phyloP scores from a whole-genome alignment of 2,113 vertebrate species.

The Ophthalmolycus amberensis region DNA sequence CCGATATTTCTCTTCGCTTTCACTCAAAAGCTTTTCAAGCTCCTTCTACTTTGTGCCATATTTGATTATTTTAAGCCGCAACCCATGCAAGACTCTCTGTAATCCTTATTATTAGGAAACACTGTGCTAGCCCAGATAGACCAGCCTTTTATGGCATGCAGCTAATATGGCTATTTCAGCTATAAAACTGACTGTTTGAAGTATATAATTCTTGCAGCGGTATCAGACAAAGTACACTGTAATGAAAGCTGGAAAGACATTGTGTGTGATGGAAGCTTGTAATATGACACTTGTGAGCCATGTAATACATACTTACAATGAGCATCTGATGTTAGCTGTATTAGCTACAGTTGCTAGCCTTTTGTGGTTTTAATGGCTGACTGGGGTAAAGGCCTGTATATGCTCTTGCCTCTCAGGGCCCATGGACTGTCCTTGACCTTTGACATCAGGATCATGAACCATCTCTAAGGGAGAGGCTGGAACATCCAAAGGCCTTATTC shows the following conservation, averaged over 20 bases:
- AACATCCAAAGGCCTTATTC: slow-evolving; percentile 70
- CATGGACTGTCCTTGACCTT: slow-evolving; percentile 63
- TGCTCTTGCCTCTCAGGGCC: slow-evolving; percentile 74
- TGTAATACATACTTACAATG: slow-evolving; percentile 67
- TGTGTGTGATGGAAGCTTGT: slow-evolving; percentile 66
- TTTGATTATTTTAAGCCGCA: slow-evolving; percentile 67
- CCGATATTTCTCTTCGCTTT: slow-evolving; percentile 48
- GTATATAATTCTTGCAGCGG: slow-evolving; percentile 71
- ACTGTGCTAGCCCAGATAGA: slow-evolving; percentile 68
- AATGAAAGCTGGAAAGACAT: slow-evolving; percentile 69
- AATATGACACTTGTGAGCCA: slow-evolving; percentile 67
- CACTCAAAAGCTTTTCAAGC: slow-evolving; percentile 57
- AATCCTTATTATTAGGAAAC: slow-evolving; percentile 70
- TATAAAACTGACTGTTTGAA: slow-evolving; percentile 71
- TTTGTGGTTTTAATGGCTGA: slow-evolving; percentile 68
- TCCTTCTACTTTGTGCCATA: slow-evolving; percentile 54
- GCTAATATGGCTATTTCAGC: slow-evolving; percentile 77
- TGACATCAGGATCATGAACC: slow-evolving; percentile 64
- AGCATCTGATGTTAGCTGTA: slow-evolving; percentile 74
- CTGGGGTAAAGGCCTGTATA: slow-evolving; percentile 77
- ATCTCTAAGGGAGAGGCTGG: slow-evolving; percentile 62
- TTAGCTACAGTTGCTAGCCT: slow-evolving; percentile 69
- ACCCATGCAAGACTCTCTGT: slow-evolving; percentile 67
- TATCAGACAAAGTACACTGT: slow-evolving; percentile 70
- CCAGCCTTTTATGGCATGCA: slow-evolving; percentile 76